Evolutionary conservation across 2,888 invertebrate genomes (phyloP).

Genomic region (Chymomyza amoena): DNA sequence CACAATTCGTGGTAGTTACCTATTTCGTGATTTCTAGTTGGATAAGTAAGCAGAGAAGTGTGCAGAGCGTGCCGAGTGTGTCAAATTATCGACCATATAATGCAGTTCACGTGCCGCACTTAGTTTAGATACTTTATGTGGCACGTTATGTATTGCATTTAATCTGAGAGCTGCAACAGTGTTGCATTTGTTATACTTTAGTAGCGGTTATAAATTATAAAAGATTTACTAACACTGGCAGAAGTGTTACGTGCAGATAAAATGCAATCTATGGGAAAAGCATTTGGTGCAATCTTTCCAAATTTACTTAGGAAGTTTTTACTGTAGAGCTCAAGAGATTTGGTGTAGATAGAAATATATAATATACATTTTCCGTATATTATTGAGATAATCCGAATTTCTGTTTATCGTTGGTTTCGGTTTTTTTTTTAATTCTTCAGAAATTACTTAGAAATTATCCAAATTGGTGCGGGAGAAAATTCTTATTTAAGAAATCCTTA

Average conservation of each 20-base stretch:
- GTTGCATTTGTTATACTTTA: slow-evolving; percentile 5
- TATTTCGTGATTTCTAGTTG: not conserved
- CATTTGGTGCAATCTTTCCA: not conserved
- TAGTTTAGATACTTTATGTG: not conserved
- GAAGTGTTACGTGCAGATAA: not conserved
- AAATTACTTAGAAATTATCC: too few species aligned
- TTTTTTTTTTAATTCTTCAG: too few species aligned
- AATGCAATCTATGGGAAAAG: not conserved
- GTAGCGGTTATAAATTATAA: not conserved
- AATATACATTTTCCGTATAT: slow-evolving; percentile 4
- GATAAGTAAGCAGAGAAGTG: slow-evolving; percentile 49
- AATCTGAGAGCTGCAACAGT: not conserved
- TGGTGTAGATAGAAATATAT: not conserved
- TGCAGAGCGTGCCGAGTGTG: slow-evolving; percentile 41
- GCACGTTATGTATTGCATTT: slow-evolving; percentile 16
- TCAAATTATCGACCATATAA: slow-evolving; percentile 63
- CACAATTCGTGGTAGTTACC: slow-evolving; percentile 40
- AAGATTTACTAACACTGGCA: not conserved
- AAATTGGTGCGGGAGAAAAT: too few species aligned
- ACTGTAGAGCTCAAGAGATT: not conserved
- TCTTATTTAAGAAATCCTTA: too few species aligned
- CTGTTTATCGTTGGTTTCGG: too few species aligned
- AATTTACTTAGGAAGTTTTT: not conserved
- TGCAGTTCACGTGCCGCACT: slow-evolving; percentile 65
- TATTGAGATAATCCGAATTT: too few species aligned